Conservation (phyloP, 2,113 vertebrate genomes). For the Thunnus maccoyii region DNA sequence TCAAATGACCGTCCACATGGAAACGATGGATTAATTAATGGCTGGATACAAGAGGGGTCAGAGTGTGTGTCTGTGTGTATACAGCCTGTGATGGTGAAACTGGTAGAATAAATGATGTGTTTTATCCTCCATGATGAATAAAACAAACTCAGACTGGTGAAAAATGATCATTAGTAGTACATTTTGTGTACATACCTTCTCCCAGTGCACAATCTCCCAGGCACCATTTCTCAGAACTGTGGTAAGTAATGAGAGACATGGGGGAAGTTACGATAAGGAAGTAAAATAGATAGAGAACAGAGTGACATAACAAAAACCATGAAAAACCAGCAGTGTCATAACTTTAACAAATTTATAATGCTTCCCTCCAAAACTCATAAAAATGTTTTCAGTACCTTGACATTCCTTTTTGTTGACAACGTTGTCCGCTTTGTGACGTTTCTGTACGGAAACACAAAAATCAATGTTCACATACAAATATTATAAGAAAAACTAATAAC, state of each 20-base stretch:
- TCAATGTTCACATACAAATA: not conserved
- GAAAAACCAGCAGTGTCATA: not conserved
- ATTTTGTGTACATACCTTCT: slow-evolving; percentile 89
- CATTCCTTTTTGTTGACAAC: slow-evolving; percentile 97
- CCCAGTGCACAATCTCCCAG: slow-evolving; percentile 99
- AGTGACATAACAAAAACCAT: slow-evolving; percentile 6
- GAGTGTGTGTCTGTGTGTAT: slow-evolving; percentile 7
- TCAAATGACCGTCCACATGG: slow-evolving; percentile 60
- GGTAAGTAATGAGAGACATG: slow-evolving; percentile 30
- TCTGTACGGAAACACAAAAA: slow-evolving; percentile 84
- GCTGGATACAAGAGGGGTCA: slow-evolving; percentile 37
- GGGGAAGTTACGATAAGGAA: slow-evolving; percentile 6
- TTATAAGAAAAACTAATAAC: not conserved
- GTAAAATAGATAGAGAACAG: not conserved
- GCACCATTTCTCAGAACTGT: slow-evolving; percentile 96
- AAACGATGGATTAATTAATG: slow-evolving; percentile 67
- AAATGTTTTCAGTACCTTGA: slow-evolving; percentile 88
- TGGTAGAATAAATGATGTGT: not conserved
- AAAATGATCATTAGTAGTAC: slow-evolving; percentile 3
- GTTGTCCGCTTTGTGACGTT: slow-evolving; percentile 96
- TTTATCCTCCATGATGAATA: not conserved
- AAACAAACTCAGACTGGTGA: slow-evolving; percentile 1
- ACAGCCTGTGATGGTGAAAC: not conserved
- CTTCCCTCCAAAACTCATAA: not conserved
- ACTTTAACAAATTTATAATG: too few relatives aligned